phyloP scores from a whole-genome alignment of 2,888 invertebrate species.

The Plagiodera versicolora region DNA sequence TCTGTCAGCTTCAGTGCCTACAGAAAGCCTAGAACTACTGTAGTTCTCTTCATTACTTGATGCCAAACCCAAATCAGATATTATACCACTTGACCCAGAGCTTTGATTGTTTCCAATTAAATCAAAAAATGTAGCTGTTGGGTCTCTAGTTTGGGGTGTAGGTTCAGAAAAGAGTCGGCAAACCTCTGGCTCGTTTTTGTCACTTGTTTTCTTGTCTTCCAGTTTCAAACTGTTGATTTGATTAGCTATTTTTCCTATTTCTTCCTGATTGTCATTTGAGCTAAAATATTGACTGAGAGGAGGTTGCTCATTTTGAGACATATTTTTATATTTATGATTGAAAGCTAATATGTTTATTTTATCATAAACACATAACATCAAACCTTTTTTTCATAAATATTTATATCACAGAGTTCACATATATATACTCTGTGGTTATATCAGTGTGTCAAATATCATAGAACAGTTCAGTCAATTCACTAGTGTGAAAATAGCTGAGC shows the following conservation, averaged over 20 bases:
- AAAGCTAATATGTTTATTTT: no score
- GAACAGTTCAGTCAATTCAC: no score
- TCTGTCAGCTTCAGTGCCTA: conserved; percentile 61
- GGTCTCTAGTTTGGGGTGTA: conserved; percentile 50
- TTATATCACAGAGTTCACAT: no score
- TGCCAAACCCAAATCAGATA: conserved; percentile 41
- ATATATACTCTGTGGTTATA: no score
- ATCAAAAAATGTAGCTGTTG: conserved; percentile 56
- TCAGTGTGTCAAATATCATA: no score
- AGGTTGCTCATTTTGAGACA: conserved; percentile 48
- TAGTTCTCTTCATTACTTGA: conserved; percentile 45
- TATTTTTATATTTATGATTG: conserved; percentile 10
- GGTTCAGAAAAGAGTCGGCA: conserved; percentile 56
- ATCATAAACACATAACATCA: no score
- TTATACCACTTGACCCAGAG: conserved; percentile 37
- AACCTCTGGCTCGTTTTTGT: conserved; percentile 53
- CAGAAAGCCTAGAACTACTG: conserved; percentile 45
- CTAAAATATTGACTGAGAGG: conserved; percentile 63
- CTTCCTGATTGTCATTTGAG: conserved; percentile 34
- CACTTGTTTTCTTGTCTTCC: conserved; percentile 33
- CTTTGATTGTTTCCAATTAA: conserved; percentile 49
- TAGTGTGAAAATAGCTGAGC: no score
- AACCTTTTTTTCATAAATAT: no score
- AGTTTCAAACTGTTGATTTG: conserved; percentile 38
- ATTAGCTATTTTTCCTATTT: conserved; percentile 40